Evolutionary conservation across 37 sponge, comb jelly and placozoan species (phyloP), one percentile per base, ranked within the genome.

Genomic region (Eunapius fragilis): DNA sequence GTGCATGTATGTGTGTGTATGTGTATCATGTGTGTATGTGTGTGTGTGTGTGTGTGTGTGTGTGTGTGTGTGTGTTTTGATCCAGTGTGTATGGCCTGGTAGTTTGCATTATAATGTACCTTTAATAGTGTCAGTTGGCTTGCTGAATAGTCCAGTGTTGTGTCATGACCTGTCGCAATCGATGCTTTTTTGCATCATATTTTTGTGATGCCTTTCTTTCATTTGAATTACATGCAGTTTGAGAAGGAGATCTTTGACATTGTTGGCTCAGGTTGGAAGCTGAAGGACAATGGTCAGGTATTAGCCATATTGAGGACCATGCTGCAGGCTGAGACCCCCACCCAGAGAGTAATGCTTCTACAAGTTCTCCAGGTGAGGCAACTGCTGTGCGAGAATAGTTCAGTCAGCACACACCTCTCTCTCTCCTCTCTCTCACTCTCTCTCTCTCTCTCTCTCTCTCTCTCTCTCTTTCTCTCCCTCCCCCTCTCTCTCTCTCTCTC

Each of bases 321-420:
- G 97, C 82, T 97, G 37, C 94, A 88, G 50, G 95, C 97, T 22
- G 97, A 97, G 82, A 80, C 86, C 35, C 50, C 84, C 50, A 81
- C 81, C 41, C 97, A 94, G 70, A 68, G 97, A 22, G 45, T 68
- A 4, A 87, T 94, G 86, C 76, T 97, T 11, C 88, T 97, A 31
- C 88, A 87, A 74, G 94, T 93, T 2, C 38, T 90, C 58, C 95
- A 87, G 85, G 94, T 90, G n/a, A 26, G 37, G 34, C 37, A 0
- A 33, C 34, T 23, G 27, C 69, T n/a, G n/a, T n/a, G n/a, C n/a
- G n/a, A n/a, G n/a, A n/a, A n/a, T n/a, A n/a, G n/a, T n/a, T n/a
- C n/a, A n/a, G n/a, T n/a, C n/a, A n/a, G n/a, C n/a, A n/a, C n/a
- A n/a, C n/a, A n/a, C n/a, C n/a, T n/a, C n/a, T n/a, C n/a, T n/a